A percentile compares a stretch with the other conserved stretches of the same genome.
Conservation (phyloP, 2,888 invertebrate genomes). For the Schrankia costaestrigalis region DNA sequence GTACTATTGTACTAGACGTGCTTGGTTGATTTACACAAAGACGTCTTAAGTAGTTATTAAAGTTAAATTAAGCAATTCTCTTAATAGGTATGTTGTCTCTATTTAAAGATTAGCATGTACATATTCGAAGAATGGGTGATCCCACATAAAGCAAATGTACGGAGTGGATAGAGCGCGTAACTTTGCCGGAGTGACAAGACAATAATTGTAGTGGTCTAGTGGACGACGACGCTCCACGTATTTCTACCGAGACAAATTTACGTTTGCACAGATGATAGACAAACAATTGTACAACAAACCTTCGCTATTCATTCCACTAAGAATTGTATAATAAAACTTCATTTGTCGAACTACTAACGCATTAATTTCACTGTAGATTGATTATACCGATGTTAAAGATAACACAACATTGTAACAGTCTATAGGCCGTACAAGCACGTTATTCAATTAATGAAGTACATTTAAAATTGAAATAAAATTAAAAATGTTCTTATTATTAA, state of each 20-base stretch:
- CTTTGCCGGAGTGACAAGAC: conserved; percentile 71
- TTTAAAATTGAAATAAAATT: not conserved
- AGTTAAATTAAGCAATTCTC: too few species aligned
- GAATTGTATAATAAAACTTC: conserved; percentile 51
- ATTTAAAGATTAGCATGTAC: conserved; percentile 26
- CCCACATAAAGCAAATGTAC: conserved; percentile 63
- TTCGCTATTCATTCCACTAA: conserved; percentile 38
- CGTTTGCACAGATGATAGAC: conserved; percentile 60
- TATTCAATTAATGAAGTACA: not conserved
- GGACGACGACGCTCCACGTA: conserved; percentile 54
- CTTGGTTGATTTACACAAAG: too few species aligned
- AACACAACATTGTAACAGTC: conserved; percentile 7
- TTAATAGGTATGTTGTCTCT: conserved; percentile 7
- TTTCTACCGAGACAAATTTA: conserved; percentile 67
- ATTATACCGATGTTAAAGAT: conserved; percentile 22
- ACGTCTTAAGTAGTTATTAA: too few species aligned
- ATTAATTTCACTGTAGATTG: conserved; percentile 36
- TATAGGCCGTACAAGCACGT: not conserved
- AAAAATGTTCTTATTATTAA: not conserved
- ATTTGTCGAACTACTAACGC: conserved; percentile 46
- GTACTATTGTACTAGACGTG: too few species aligned
- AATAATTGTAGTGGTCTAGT: conserved; percentile 66
- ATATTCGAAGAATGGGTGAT: conserved; percentile 49
- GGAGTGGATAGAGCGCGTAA: conserved; percentile 58
- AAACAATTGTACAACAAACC: conserved; percentile 52